phyloP scores from a whole-genome alignment of 2,888 invertebrate genomes.

The Sarcophaga variegata region DNA sequence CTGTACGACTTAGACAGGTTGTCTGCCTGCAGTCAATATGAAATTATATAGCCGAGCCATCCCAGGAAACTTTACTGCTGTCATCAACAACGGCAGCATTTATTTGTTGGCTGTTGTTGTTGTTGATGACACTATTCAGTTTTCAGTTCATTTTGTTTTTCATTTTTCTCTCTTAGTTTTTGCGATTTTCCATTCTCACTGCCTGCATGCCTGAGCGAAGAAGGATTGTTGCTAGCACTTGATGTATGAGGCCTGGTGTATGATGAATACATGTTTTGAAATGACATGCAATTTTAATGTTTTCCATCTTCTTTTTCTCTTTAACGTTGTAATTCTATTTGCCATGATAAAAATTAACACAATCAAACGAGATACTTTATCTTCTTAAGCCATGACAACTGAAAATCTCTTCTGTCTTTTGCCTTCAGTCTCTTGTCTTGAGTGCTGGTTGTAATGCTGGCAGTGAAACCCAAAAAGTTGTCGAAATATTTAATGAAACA shows the following conservation, averaged over 20 bases:
- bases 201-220: no score
- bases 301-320: slow-evolving; percentile 5
- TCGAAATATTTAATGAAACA: not conserved
- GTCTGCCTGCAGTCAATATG: slow-evolving; percentile 3
- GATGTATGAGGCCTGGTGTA: not conserved
- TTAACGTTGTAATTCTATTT: slow-evolving; percentile 19
- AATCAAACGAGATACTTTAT: slow-evolving; percentile 35
- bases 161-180: no score
- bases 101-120: not conserved
- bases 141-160: not conserved
- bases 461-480: not conserved
- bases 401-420: slow-evolving; percentile 8
- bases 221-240: no score
- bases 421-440: no score
- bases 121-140: not conserved
- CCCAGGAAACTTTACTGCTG: not conserved
- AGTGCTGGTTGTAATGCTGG: not conserved
- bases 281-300: slow-evolving; percentile 49
- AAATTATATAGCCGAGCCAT: not conserved
- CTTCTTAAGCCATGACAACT: slow-evolving; percentile 12
- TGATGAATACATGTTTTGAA: slow-evolving; percentile 11
- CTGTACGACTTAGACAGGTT: slow-evolving; percentile 14
- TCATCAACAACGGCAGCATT: slow-evolving; percentile 1
- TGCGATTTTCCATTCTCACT: not conserved
- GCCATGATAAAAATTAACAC: slow-evolving; percentile 38